phyloP scores from a whole-genome alignment of 2,113 vertebrate genomes.

The Halcyon malimbica region DNA sequence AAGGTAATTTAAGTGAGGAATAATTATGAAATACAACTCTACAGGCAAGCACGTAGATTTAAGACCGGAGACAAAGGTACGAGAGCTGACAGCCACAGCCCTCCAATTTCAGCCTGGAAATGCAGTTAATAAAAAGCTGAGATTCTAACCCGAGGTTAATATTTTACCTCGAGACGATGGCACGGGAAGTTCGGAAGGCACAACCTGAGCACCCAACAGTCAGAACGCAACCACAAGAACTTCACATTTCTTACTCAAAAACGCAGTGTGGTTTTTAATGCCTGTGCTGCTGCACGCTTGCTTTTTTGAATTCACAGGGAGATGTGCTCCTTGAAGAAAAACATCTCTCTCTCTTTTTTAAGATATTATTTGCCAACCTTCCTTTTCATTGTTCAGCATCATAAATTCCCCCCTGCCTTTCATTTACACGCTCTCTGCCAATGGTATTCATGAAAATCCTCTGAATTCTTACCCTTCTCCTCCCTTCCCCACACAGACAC shows the following conservation, averaged over 20 bases:
- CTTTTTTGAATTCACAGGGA: not conserved
- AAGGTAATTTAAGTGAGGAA: constrained; percentile 15
- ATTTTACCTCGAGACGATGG: fast-evolving
- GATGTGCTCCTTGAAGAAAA: not conserved
- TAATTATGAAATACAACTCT: not conserved
- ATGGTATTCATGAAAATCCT: not conserved
- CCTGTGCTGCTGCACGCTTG: not conserved
- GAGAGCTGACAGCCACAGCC: not conserved
- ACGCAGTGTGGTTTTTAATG: not conserved
- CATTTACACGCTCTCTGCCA: fast-evolving
- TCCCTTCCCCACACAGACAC: not conserved
- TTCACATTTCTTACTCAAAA: not conserved
- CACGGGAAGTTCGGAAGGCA: not conserved
- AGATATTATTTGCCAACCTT: not conserved
- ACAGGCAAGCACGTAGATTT: not conserved
- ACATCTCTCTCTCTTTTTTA: not conserved
- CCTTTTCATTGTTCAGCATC: not conserved
- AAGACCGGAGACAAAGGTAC: not conserved
- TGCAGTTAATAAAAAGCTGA: constrained; percentile 12
- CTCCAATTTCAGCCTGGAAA: not conserved
- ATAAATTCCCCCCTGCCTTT: not conserved
- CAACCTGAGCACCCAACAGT: not conserved
- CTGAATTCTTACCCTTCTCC: not conserved
- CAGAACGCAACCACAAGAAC: not conserved
- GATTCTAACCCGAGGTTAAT: constrained; percentile 18